Base-by-base conservation (phyloP, 1,140 invertebrate species). In the Diuraphis noxia region DNA sequence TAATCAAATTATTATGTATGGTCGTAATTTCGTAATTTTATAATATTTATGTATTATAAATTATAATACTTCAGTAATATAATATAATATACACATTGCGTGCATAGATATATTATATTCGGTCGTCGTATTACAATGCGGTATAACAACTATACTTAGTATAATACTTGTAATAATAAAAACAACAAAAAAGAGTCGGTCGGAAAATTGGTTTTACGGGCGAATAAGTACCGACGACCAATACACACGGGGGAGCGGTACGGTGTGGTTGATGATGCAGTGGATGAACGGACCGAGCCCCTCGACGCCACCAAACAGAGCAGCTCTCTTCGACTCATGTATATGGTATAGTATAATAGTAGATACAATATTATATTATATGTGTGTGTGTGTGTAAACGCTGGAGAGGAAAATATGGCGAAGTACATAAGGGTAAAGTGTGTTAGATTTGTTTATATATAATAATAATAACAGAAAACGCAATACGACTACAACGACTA, bases 131-230 rank as follows among this genome's bases (percentile, higher is more conserved):
- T 86, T 43, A 84, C 25, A n/a, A n/a, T 43, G n/a, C n/a, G 38
- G 5, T 41, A 17, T 43, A 84, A 40, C 63, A 8, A 46, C 88
- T 72, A n/a, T n/a, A 25, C n/a, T n/a, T 77, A 41, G 25, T 63
- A 5, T 63, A 63, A 23, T 49, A 49, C 46, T 90, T 49, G 23
- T 34, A 30, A 81, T 90, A 34, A 25, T 90, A 30, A 10, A 72
- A 90, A 81, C 8, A 81, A 30, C n/a, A n/a, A 25, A 79, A 38
- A 46, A 72, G 3, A 79, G 46, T 40, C 77, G 77, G 77, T 81
- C 34, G 41, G 72, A 90, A 90, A 90, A 77, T 81, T 81, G 30
- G 9, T 79, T 90, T 90, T 90, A 77, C 88, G 41, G 72, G 25
- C 63, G 40, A 34, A 46, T 46, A 90, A 90, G n/a, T 34, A 49